Evolutionary conservation across 35 echinoderm and acorn worm genomes (phyloP).

Genomic region (Eucidaris tribuloides): DNA sequence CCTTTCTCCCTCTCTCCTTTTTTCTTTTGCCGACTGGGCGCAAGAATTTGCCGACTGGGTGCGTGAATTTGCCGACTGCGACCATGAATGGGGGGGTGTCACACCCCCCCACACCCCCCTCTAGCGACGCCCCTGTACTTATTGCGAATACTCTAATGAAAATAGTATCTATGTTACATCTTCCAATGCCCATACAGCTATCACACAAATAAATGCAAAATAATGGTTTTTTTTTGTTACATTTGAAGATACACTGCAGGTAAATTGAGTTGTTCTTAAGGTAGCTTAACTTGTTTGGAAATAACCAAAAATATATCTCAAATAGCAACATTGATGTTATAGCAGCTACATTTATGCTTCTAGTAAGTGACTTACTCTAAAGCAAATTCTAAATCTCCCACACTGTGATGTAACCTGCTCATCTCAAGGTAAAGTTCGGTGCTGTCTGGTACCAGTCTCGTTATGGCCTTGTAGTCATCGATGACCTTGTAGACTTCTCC

Average conservation of each 20-base stretch:
- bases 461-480: slow-evolving; percentile 72
- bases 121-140: too few relatives aligned
- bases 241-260: too few relatives aligned
- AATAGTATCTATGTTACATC: too few relatives aligned
- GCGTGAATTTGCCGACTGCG: too few relatives aligned
- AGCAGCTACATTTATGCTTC: background rate
- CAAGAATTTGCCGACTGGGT: too few relatives aligned
- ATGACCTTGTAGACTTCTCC: slow-evolving; percentile 82
- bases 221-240: background rate
- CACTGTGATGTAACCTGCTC: slow-evolving; percentile 59
- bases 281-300: background rate
- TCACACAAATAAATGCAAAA: background rate
- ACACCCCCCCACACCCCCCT: too few relatives aligned
- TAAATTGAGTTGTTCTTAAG: background rate
- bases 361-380: slow-evolving; percentile 73
- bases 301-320: background rate
- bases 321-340: background rate
- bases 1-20: too few relatives aligned
- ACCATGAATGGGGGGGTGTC: too few relatives aligned
- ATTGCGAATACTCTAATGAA: too few relatives aligned
- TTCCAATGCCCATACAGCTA: too few relatives aligned
- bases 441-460: slow-evolving; percentile 78
- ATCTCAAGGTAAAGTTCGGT: slow-evolving; percentile 72
- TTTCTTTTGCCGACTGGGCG: too few relatives aligned
- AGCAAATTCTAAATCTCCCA: slow-evolving; percentile 81